Evolutionary conservation across 2,797 vertebrate genomes (phyloP), one percentile per base, ranked within the genome.

Genomic region (Vultur gryphus): DNA sequence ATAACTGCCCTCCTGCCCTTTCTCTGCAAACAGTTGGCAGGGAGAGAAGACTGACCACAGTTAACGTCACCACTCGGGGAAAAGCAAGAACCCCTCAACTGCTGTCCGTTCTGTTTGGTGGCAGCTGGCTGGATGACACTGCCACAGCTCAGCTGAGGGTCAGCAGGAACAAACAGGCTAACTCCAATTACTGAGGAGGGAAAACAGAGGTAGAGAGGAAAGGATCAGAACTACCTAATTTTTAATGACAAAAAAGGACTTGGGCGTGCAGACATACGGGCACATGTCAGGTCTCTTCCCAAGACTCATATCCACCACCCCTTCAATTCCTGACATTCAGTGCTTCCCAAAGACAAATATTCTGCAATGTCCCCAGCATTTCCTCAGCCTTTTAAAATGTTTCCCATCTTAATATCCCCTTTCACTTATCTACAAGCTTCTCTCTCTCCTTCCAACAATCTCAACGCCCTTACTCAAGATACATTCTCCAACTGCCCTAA

Each of bases 311-410:
- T 7, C 16, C n/a, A 29, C 24, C 37, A 33, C 9, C 7, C 4
- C 24, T 57, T 51, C 39, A 28, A 20, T 80, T 58, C 48, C 35
- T 80, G 44, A 67, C 37, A 54, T 57, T 61, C 44, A 13, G 6
- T 2, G 0, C 49, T 65, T 57, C 61, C 48, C 48, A 41, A 89
- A 2, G 4, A 43, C n/a, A 64, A 80, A 65, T 35, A 65, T 35
- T 55, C 72, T 25, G 11, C 18, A 58, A 11, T 0, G 0, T 35
- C 29, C 61, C 43, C 31, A 31, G 24, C n/a, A 62, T 7, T 35
- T 69, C 51, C n/a, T 57, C 51, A 33, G 59, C 55, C 17, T 84
- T 62, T 59, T 10, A 6, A 49, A 76, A 70, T 11, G 3, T 37
- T 70, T 81, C n/a, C 59, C 24, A 65, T 21, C n/a, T 18, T 28